These are phyloP conservation scores for Phenganax marumi DNA, from an alignment of 92 coral and sea anemone species.

Conservation along the genomic window DNA sequence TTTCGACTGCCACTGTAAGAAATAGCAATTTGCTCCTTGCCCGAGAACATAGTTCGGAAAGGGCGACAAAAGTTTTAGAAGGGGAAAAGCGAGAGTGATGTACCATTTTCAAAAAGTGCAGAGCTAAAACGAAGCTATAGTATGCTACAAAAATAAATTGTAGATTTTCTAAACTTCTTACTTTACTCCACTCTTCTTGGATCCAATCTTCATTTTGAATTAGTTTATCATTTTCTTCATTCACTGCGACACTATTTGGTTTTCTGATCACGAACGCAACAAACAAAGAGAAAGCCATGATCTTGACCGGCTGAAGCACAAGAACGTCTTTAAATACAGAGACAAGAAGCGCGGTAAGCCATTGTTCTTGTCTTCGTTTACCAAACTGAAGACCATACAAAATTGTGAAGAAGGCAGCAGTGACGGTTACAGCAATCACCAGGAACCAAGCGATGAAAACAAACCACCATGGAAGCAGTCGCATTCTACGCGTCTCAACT, in stretches of 20 bases:
- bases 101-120: too few species aligned
- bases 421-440: conserved; percentile 58
- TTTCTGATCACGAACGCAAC: conserved; percentile 78
- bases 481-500: conserved; percentile 24
- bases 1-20: too few species aligned
- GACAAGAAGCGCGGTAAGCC: conserved; percentile 80
- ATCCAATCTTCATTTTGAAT: conserved; percentile 90
- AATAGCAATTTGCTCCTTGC: too few species aligned
- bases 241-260: conserved; percentile 78
- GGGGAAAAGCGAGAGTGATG: too few species aligned
- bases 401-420: conserved; percentile 75
- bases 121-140: too few species aligned
- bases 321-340: conserved; percentile 85
- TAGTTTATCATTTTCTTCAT: conserved; percentile 72
- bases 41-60: too few species aligned
- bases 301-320: conserved; percentile 86
- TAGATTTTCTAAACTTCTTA: conserved; percentile 3
- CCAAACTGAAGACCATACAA: conserved; percentile 68
- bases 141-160: too few species aligned
- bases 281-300: conserved; percentile 75
- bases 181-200: conserved; percentile 62
- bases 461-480: conserved; percentile 94
- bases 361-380: conserved; percentile 65
- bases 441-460: conserved; percentile 79
- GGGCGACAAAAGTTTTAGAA: too few species aligned